These are phyloP conservation scores for Proterorhinus semilunaris DNA, from an alignment of 2,113 vertebrate genomes.

Conservation along the genomic window DNA sequence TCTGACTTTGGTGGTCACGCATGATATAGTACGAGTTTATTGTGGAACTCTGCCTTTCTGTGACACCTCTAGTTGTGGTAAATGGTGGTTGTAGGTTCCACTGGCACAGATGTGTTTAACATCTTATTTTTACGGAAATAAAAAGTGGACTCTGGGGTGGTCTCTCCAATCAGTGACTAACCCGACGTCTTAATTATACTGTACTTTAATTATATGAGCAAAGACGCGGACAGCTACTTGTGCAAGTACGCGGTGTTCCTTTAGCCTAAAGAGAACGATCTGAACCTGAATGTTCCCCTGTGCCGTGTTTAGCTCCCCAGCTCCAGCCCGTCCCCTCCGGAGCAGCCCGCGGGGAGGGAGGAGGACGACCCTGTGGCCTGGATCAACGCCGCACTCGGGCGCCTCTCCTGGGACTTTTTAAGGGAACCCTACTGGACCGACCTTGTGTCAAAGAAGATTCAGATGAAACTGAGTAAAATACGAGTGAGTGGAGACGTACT, in stretches of 20 bases:
- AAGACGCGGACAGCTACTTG: neutral
- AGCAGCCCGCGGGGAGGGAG: conserved; percentile 7
- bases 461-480: conserved; percentile 99
- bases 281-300: conserved; percentile 1
- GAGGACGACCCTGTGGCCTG: conserved; percentile 86
- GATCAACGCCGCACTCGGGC: conserved; percentile 90
- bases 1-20: too few species aligned
- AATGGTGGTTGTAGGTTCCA: neutral
- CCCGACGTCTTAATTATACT: neutral
- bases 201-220: neutral
- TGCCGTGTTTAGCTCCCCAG: conserved; percentile 55
- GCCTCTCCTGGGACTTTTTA: conserved; percentile 97
- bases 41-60: neutral
- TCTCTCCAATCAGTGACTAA: neutral
- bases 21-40: too few species aligned
- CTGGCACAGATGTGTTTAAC: too few species aligned
- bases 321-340: conserved; percentile 17
- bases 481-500: conserved; percentile 78
- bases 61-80: neutral
- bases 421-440: conserved; percentile 94
- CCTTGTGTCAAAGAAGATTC: conserved; percentile 96
- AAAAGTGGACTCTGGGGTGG: neutral
- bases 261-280: neutral
- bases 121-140: neutral
- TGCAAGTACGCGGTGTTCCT: neutral